Conservation (phyloP, 2,888 invertebrate genomes). For the Synanthedon myopaeformis region DNA sequence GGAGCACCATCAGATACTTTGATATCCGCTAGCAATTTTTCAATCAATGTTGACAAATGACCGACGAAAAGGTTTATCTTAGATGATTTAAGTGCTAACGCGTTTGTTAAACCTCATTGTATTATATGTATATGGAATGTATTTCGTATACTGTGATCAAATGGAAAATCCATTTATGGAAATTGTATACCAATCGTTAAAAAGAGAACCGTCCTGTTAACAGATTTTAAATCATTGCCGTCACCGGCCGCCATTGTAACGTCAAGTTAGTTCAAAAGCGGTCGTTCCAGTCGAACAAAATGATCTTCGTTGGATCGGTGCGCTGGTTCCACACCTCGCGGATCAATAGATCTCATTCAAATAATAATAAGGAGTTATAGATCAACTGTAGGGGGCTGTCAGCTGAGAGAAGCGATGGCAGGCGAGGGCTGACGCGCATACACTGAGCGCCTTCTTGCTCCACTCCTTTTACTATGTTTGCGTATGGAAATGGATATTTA, state of each 20-base stretch:
- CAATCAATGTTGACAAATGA: no score
- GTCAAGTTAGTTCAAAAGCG: slow-evolving; percentile 69
- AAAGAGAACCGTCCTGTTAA: slow-evolving; percentile 69
- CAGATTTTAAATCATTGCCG: slow-evolving; percentile 72
- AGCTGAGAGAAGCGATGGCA: slow-evolving; percentile 13
- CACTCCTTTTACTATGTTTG: slow-evolving; percentile 39
- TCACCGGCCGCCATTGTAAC: slow-evolving; percentile 63
- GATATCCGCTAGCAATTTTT: no score
- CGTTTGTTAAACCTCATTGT: slow-evolving; percentile 49
- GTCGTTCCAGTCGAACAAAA: slow-evolving; percentile 65
- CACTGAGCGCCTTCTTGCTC: slow-evolving; percentile 19
- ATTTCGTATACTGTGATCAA: slow-evolving; percentile 50
- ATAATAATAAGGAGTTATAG: slow-evolving; percentile 70
- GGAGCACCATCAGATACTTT: no score
- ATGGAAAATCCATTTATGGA: slow-evolving; percentile 65
- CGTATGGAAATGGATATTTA: slow-evolving; percentile 68
- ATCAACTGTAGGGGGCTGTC: slow-evolving; percentile 43
- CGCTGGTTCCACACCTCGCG: slow-evolving; percentile 63
- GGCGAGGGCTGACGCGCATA: slow-evolving; percentile 17
- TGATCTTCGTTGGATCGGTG: slow-evolving; percentile 60
- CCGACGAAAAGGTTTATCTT: slow-evolving; percentile 1
- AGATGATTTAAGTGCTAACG: slow-evolving; percentile 16
- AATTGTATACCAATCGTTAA: slow-evolving; percentile 70
- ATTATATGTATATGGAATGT: slow-evolving; percentile 23
- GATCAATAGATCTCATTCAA: slow-evolving; percentile 69